Conservation (phyloP, 1,140 invertebrate genomes). For the Bombus vancouverensis region DNA sequence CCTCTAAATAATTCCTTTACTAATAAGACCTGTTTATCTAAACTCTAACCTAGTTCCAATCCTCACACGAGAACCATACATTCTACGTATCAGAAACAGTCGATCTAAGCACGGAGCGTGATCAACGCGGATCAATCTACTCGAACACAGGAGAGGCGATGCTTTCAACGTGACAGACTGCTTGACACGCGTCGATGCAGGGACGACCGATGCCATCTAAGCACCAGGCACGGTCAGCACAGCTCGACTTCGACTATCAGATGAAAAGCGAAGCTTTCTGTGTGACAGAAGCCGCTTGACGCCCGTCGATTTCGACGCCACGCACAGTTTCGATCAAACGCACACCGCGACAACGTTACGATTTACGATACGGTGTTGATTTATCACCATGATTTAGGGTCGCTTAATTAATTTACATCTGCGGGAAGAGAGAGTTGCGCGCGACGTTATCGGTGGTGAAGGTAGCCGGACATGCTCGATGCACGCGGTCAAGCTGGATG, state of each 20-base stretch:
- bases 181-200: conserved; percentile 21
- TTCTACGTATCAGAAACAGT: neutral
- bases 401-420: conserved; percentile 47
- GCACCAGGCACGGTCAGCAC: neutral
- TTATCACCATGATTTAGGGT: conserved; percentile 24
- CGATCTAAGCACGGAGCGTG: neutral
- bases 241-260: conserved; percentile 3
- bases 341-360: neutral
- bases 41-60: neutral
- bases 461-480: neutral
- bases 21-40: no score
- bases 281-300: neutral
- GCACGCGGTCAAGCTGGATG: neutral
- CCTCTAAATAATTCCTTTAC: no score
- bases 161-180: neutral
- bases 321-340: conserved; percentile 3
- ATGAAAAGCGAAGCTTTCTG: neutral
- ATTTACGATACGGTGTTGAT: conserved; percentile 27
- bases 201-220: conserved; percentile 10
- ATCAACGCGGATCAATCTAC: neutral
- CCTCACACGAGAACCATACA: neutral
- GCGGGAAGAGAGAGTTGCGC: neutral
- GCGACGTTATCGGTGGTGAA: neutral
- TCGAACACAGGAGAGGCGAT: neutral
- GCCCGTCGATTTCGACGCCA: neutral